Conservation (phyloP, 2,797 vertebrate genomes). For the Pipistrellus kuhlii region DNA sequence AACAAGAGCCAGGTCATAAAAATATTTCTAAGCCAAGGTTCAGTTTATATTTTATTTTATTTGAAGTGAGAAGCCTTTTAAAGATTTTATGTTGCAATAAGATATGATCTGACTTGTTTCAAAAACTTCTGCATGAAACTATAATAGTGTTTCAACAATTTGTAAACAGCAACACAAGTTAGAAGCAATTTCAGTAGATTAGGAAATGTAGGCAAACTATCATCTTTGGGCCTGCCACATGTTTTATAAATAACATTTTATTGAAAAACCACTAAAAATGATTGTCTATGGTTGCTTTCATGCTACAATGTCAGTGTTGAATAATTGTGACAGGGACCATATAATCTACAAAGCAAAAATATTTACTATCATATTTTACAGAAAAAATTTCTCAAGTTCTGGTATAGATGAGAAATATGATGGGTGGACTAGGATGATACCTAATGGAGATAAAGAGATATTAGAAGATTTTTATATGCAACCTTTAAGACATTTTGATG, state of each 20-base stretch:
- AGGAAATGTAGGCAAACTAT: not conserved
- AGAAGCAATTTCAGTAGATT: not conserved
- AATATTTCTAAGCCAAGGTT: not conserved
- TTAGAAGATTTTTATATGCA: not conserved
- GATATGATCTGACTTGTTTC: not conserved
- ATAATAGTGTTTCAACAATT: not conserved
- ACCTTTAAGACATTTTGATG: not conserved
- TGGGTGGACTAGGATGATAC: not conserved
- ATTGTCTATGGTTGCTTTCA: not conserved
- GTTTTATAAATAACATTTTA: conserved; percentile 1
- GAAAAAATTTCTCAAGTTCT: not conserved
- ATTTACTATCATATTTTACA: not conserved
- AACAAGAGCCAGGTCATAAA: not conserved
- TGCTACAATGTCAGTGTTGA: not conserved
- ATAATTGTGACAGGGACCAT: not conserved
- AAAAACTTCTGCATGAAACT: not conserved
- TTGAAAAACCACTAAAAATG: not conserved
- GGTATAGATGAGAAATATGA: not conserved
- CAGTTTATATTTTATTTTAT: not conserved
- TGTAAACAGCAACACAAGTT: not conserved
- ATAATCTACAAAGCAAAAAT: not conserved
- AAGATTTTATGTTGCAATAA: not conserved
- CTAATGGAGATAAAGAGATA: not conserved
- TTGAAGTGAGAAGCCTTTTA: not conserved
- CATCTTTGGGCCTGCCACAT: not conserved